phyloP scores from a whole-genome alignment of 1,140 invertebrate genomes.

The Bombus pyrosoma region DNA sequence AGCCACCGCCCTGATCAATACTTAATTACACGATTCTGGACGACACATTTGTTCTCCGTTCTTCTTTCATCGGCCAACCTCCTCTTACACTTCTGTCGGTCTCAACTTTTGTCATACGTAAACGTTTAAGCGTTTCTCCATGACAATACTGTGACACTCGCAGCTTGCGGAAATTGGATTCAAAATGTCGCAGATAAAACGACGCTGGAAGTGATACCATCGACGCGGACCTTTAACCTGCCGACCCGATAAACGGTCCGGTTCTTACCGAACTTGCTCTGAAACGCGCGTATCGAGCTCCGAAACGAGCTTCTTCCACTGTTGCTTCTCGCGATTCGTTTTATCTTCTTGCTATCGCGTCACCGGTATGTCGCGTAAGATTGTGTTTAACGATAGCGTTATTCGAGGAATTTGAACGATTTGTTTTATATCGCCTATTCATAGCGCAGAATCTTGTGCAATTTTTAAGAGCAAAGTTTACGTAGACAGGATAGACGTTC shows the following conservation, averaged over 20 bases:
- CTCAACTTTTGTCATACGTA: neutral
- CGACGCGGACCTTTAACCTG: neutral
- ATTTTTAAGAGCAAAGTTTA: neutral
- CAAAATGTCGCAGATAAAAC: conserved; percentile 13
- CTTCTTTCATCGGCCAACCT: neutral
- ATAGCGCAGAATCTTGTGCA: neutral
- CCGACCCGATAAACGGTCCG: neutral
- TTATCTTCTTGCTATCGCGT: neutral
- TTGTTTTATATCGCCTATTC: neutral
- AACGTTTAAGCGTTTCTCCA: neutral
- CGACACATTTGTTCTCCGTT: conserved; percentile 37
- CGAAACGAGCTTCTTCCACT: neutral
- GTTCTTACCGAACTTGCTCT: conserved; percentile 2
- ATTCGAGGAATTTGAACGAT: neutral
- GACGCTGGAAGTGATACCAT: neutral
- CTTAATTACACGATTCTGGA: conserved; percentile 73
- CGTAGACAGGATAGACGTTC: neutral
- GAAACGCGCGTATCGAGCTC: neutral
- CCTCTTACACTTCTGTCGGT: neutral
- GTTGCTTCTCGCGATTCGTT: neutral
- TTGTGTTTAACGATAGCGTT: neutral
- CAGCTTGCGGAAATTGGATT: neutral
- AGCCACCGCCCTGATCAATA: conserved; percentile 78
- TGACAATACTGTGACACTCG: no score
- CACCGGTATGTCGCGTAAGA: neutral